Conservation (phyloP, 2,113 vertebrate genomes). For the Heterochromis multidens region DNA sequence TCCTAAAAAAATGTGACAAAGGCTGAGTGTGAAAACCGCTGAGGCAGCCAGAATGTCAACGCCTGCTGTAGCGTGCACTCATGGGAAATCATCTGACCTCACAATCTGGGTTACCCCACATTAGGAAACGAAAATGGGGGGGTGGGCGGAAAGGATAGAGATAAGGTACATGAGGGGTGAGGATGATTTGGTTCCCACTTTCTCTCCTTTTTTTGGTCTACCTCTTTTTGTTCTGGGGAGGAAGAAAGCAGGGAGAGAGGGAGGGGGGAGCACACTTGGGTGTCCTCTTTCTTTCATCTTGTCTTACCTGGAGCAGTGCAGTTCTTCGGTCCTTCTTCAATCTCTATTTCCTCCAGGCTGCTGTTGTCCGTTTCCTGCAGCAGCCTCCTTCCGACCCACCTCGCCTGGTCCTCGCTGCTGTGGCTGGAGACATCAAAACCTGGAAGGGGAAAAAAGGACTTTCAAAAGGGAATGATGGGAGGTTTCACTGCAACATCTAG, state of each 20-base stretch:
- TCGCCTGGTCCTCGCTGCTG: conserved; percentile 52
- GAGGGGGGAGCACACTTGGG: not conserved
- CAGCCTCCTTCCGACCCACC: conserved; percentile 79
- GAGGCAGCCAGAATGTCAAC: conserved; percentile 30
- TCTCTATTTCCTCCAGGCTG: conserved; percentile 54
- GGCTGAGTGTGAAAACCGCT: conserved; percentile 21
- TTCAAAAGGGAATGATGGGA: not conserved
- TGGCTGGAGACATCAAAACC: conserved; percentile 73
- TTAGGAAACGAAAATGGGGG: not conserved
- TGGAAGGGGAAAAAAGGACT: conserved; percentile 32
- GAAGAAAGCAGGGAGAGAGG: not conserved
- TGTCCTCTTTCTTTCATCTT: conserved; percentile 51
- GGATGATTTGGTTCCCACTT: conserved; percentile 24
- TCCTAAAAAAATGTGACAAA: conserved; percentile 11
- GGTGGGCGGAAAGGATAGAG: not conserved
- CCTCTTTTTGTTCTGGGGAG: not conserved
- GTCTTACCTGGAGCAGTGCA: conserved; percentile 88
- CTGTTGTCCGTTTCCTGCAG: conserved; percentile 78
- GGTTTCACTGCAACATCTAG: not conserved
- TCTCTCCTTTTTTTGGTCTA: not conserved
- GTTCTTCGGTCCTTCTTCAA: conserved; percentile 72
- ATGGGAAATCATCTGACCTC: conserved; percentile 47
- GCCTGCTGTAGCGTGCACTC: conserved; percentile 16
- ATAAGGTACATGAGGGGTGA: not conserved
- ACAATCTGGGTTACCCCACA: conserved; percentile 52